phyloP scores from a whole-genome alignment of 2,797 vertebrate genomes.

The Coregonus ussuriensis region DNA sequence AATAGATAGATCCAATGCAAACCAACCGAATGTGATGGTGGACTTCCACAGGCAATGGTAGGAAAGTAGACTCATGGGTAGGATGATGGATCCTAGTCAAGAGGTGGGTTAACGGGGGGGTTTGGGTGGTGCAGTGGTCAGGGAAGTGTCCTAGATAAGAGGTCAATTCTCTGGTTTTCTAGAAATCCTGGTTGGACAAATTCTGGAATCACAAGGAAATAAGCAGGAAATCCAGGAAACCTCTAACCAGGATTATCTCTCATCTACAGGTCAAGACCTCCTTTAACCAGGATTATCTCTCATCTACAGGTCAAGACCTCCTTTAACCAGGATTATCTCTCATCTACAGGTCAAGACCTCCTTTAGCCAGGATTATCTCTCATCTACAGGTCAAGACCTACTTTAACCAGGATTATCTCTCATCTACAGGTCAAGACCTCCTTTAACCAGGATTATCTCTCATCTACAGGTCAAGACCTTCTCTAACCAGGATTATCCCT shows the following conservation, averaged over 20 bases:
- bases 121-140: background rate
- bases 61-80: background rate
- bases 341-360: too few species aligned
- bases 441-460: too few species aligned
- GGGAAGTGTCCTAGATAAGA: background rate
- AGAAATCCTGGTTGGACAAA: background rate
- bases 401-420: background rate
- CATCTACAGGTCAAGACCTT: conserved; percentile 5
- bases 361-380: too few species aligned
- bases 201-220: background rate
- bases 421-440: too few species aligned
- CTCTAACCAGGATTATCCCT: too few species aligned
- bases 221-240: background rate
- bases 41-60: too few species aligned
- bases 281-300: too few species aligned
- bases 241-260: too few species aligned
- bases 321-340: background rate
- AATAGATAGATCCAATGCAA: background rate
- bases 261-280: too few species aligned
- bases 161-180: background rate
- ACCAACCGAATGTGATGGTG: background rate
- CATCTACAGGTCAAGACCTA: conserved; percentile 13
- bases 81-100: background rate
- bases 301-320: conserved; percentile 14
- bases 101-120: background rate